Base-by-base conservation (phyloP, 2,888 invertebrate genomes). In the Aphidius colemani region DNA sequence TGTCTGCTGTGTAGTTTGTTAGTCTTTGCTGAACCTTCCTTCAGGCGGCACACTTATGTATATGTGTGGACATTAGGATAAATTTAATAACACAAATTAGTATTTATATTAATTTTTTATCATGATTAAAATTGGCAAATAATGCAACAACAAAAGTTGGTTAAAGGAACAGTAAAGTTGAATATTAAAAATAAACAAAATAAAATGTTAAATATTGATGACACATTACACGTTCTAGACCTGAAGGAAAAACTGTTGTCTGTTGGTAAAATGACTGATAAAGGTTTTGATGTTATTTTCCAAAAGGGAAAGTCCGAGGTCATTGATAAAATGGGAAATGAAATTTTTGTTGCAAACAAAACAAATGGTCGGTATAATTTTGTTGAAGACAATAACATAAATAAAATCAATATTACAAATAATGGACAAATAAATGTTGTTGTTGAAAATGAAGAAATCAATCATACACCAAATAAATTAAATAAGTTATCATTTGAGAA, bases 21-120 rank as follows among this genome's bases (percentile, higher is more conserved):
- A n/a, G n/a, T n/a, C n/a, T n/a, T n/a, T n/a, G n/a, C n/a, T n/a
- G n/a, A n/a, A n/a, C n/a, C n/a, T n/a, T n/a, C n/a, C n/a, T n/a
- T n/a, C n/a, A n/a, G n/a, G 56, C 30, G 56, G 56, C 6, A 45
- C 45, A 7, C 18, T 45, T 6, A 63, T 58, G 50, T 64, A 55
- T 49, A 55, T 64, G 57, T 30, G 45, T 45, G 57, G 39, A 4
- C 44, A 40, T 9, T 13, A 48, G 40, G 59, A 6, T 41, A 55
- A 11, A 51, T 39, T 18, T 18, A 48, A n/a, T 5, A n/a, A 48
- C 13, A 9, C 13, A 7, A 10, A n/a, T 6, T n/a, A 48, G 48
- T 48, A 13, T n/a, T n/a, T n/a, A n/a, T n/a, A n/a, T n/a, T n/a
- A n/a, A n/a, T n/a, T n/a, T n/a, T 48, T 7, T 13, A 48, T 48